Base-by-base conservation (phyloP, 2,797 vertebrate genomes). In the Coranthus polyacanthus region DNA sequence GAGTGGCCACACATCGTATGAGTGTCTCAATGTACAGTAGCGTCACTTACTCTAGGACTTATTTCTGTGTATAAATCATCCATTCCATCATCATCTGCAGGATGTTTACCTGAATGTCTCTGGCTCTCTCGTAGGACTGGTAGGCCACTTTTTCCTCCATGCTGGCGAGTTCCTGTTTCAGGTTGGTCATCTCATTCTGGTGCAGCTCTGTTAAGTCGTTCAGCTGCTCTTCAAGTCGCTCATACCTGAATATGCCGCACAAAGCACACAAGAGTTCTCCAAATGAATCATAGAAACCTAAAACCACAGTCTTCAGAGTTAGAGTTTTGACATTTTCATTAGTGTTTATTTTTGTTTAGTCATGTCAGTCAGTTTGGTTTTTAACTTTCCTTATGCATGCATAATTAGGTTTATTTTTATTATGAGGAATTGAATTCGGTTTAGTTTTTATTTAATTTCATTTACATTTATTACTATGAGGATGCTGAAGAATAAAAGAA, bases 91-190 rank as follows among this genome's bases (percentile, higher is more conserved):
- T 22, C 5, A 39, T n/a, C 2, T 22, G 13, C 20, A 21, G 16
- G 51, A 2, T 5, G 13, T 38, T 45, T 62, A 92, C 89, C 97
- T 99, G 98, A 82, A 99, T 98, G 92, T 99, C 98, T 72, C 97
- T 92, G 0, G 98, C 98, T 73, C 98, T 94, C 89, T 99, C 98
- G 0, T 99, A 98, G 32, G 97, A 99, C 91, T 99, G 98, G 86
- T 99, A 99, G 62, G 98, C 98, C 75, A 99, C 97, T 81, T 99
- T 99, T 83, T 99, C 98, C 91, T 99, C 98, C 97, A 99, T 99
- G 90, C 98, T 99, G 86, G 97, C 97, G 46, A 99, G 93, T 78
- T 99, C 98, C 90, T 99, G 98, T 86, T 99, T 99, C 52, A 99
- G 94, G 92, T 99, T 98, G 75, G 95, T 97, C 96, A 99, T 97